Evolutionary conservation across 2,797 vertebrate species (phyloP), one percentile per base, ranked within the genome.

Genomic region (Loris lydekkerianus): DNA sequence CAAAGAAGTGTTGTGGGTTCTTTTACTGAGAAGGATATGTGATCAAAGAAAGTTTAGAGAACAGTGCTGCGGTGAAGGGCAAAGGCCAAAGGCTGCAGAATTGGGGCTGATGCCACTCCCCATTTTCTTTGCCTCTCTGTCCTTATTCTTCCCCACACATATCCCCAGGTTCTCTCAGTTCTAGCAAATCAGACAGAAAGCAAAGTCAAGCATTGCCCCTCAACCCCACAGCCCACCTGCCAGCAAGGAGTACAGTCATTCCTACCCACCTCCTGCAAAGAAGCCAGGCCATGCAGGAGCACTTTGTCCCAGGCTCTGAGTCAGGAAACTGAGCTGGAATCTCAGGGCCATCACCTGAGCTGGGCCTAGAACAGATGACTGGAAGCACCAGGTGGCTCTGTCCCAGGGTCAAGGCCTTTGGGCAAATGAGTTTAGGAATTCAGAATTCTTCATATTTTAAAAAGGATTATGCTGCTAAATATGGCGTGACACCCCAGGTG

Each of bases 71-170:
- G 18, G 31, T 9, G 21, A 17, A 0, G 3, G 29, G 63, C 18
- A 72, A 63, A 23, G 60, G 73, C 21, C 29, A 13, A 8, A 43
- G 29, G 80, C 31, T 63, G 17, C 82, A 27, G 18, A 72, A 31
- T 37, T 10, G n/a, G 61, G 20, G 2, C 73, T 1, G n/a, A 20
- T 17, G 14, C 0, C 0, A 0, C 7, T 43, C 49, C 37, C 43
- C 17, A 20, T 69, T 14, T 9, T 27, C 87, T 84, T 77, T 84
- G 60, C 76, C 40, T 31, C 76, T 81, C 49, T 49, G 37, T 56
- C 49, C 80, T 58, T 60, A 31, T 1, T 2, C 81, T 37, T 43
- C 56, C 29, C 43, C 2, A 27, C 27, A 40, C 65, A 31, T 2
- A 0, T 1, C 7, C 34, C 10, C 8, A 46, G n/a, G 21, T 31